These are phyloP conservation scores for Halyomorpha halys DNA, from an alignment of 1,140 invertebrate genomes.

Conservation along the genomic window DNA sequence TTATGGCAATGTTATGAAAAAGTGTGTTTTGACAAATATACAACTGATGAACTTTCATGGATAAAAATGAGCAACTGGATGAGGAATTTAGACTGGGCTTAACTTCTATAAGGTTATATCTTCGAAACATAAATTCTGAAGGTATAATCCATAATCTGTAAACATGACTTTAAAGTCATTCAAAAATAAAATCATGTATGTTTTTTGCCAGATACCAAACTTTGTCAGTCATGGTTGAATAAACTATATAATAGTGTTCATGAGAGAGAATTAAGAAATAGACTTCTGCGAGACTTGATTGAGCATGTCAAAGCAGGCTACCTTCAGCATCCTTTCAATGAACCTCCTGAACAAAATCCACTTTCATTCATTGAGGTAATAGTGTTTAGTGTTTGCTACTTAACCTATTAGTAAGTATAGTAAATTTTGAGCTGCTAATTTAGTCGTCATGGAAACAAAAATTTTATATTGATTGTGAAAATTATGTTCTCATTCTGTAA, in stretches of 20 bases:
- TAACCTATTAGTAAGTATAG: too few relatives aligned
- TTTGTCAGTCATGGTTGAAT: neutral
- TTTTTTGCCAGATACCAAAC: neutral
- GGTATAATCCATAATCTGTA: neutral
- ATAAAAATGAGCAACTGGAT: slow-evolving; percentile 3
- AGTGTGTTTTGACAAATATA: neutral
- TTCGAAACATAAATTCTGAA: neutral
- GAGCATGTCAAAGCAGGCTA: neutral
- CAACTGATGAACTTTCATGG: neutral
- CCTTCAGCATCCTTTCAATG: neutral
- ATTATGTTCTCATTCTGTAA: too few relatives aligned
- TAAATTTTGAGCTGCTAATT: too few relatives aligned
- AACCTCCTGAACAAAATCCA: neutral
- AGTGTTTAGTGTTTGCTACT: too few relatives aligned
- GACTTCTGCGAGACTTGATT: neutral
- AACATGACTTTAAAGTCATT: neutral
- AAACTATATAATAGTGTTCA: neutral
- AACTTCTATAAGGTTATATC: neutral
- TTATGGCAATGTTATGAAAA: neutral
- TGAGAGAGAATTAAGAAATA: neutral
- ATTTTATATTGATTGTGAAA: too few relatives aligned
- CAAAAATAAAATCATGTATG: neutral
- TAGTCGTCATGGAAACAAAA: too few relatives aligned
- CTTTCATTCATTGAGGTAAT: too few relatives aligned
- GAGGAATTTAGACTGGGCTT: slow-evolving; percentile 3